Percentiles rank a stretch among this genome's conserved stretches.
Evolutionary conservation across 2,797 vertebrate genomes (phyloP).

Genomic region (Pygocentrus nattereri): DNA sequence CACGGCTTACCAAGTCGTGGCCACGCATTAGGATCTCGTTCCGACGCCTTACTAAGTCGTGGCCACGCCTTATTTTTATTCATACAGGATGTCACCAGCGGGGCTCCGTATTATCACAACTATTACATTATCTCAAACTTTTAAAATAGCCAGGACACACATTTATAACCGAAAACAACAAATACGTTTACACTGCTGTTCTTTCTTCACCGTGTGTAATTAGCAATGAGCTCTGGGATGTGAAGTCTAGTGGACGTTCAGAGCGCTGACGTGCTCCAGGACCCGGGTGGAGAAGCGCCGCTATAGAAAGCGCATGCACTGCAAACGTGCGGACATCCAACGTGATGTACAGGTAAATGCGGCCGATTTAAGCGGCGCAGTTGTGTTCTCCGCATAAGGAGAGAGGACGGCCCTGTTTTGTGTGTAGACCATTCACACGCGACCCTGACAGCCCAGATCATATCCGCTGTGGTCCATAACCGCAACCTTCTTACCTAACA

Average conservation of each 20-base stretch:
- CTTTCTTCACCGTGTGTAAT: too few relatives aligned
- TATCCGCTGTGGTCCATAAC: background rate
- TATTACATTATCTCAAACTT: too few relatives aligned
- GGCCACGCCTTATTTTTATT: too few relatives aligned
- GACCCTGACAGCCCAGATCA: background rate
- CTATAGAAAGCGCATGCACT: background rate
- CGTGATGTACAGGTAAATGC: background rate
- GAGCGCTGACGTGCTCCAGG: background rate
- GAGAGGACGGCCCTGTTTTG: background rate
- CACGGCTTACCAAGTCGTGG: too few relatives aligned
- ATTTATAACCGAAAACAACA: too few relatives aligned
- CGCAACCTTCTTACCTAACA: slow-evolving; percentile 8
- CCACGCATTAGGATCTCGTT: too few relatives aligned
- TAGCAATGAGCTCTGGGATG: too few relatives aligned
- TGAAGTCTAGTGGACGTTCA: background rate
- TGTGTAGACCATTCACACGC: background rate
- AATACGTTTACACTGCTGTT: too few relatives aligned
- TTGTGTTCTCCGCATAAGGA: background rate
- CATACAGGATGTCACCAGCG: too few relatives aligned
- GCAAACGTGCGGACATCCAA: background rate
- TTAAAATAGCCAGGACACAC: too few relatives aligned
- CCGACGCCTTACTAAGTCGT: too few relatives aligned
- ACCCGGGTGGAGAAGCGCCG: background rate
- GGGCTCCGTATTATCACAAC: too few relatives aligned
- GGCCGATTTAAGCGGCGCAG: background rate